Evolutionary conservation across 1,140 invertebrate species (phyloP), one percentile per base, ranked within the genome.

Genomic region (Drosophila kanapiae): DNA sequence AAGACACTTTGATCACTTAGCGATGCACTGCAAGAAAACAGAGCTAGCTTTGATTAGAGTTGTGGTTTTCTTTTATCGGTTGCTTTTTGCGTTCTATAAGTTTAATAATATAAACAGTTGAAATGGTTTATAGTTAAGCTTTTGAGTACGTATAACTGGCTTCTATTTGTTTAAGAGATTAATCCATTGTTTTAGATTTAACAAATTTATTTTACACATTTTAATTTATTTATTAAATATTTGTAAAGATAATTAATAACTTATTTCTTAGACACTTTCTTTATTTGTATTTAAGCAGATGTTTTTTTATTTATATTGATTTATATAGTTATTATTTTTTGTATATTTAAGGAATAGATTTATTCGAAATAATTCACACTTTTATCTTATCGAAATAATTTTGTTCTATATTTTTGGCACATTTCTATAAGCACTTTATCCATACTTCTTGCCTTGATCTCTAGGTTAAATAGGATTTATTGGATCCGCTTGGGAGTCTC

Each of bases 1-100:
- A 42, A 71, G 67, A 49, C 54, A 60, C 51, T 69, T 57, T 38
- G 64, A 42, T 70, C 51, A 70, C 67, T 72, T 72, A 59, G 65
- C 67, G 69, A 4, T 59, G 67, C 69, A 72, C 69, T 72, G 69
- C 0, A 71, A 72, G 38, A 58, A 59, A 59, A 31, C 3, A 7
- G 8, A 70, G 29, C 18, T 27, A 6, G n/a, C 7, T 27, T 16
- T 7, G 51, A 16, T 60, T 48, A 40, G 33, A 18, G 18, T 18
- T 63, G 40, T 7, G 63, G n/a, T 45, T 35, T 35, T 8, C 0
- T 18, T 27, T 60, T n/a, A 31, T 31, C 11, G n/a, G 13, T 23
- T n/a, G 6, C 4, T 31, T 8, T 6, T 10, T 45, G 10, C 8
- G 14, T 48, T 16, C 18, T 11, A 8, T 5, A 48, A 48, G 6